These are phyloP conservation scores for Sphyrna mokarran DNA, from an alignment of 2,113 vertebrate genomes.

Conservation along the genomic window DNA sequence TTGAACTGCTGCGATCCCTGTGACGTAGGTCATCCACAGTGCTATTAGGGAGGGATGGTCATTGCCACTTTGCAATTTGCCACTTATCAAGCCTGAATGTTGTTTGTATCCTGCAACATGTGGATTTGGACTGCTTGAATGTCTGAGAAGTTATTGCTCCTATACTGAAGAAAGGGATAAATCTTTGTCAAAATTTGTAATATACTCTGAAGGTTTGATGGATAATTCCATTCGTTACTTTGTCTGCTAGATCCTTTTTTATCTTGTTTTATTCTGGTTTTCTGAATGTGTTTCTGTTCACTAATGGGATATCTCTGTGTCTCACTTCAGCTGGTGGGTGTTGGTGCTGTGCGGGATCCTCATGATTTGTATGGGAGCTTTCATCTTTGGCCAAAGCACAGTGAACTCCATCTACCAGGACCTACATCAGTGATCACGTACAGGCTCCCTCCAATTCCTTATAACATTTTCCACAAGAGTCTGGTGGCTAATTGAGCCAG, in stretches of 20 bases:
- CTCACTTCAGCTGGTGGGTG: constrained; percentile 50
- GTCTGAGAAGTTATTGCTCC: constrained; percentile 4
- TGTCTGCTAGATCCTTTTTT: background rate
- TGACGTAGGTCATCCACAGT: too few species aligned
- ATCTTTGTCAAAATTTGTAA: too few species aligned
- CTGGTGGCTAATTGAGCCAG: background rate
- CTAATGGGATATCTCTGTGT: background rate
- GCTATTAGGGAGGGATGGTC: too few species aligned
- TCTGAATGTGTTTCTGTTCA: background rate
- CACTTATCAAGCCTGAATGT: background rate
- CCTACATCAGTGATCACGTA: background rate
- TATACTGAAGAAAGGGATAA: too few species aligned
- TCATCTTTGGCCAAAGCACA: constrained; percentile 81
- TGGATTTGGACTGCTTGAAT: background rate
- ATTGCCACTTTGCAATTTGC: background rate
- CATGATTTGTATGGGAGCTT: constrained; percentile 72
- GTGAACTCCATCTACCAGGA: constrained; percentile 62
- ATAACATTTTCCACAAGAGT: too few species aligned
- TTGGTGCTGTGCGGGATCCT: constrained; percentile 57
- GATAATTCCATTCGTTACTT: background rate
- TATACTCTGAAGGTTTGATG: background rate
- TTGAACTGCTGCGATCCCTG: too few species aligned
- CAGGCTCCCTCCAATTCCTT: background rate
- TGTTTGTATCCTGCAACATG: background rate
- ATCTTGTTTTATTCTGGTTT: background rate